Evolutionary conservation across 2,888 invertebrate species (phyloP), one percentile per base, ranked within the genome.

Genomic region (Malacosoma neustria): DNA sequence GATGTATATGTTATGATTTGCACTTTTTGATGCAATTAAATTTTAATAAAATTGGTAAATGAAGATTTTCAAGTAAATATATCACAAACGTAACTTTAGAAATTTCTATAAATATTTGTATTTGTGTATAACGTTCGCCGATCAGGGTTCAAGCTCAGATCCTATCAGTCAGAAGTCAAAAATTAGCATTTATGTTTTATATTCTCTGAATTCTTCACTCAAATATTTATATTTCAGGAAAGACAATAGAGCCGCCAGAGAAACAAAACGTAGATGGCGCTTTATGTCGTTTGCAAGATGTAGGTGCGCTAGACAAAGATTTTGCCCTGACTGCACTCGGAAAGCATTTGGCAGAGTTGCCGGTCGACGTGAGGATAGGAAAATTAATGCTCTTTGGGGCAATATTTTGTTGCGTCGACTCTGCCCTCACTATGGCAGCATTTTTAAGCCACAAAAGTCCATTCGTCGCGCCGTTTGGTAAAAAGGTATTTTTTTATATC

Each of bases 361-460:
- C 98, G 0, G 93, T 98, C 0, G 97, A 98, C 61, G 94, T 94
- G 2, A 88, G 95, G 50, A 93, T 97, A 51, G 97, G 96, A n/a
- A 96, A 98, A 63, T 87, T 98, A 46, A 93, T 98, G 87, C 72
- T 98, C 4, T 95, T 94, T 56, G 96, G 97, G 0, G 93, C 97
- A 7, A 94, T 98, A 43, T 94, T 98, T 66, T 93, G 93, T 50
- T 98, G 98, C 65, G 88, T 98, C 22, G 96, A 97, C 76, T 95
- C 97, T 0, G 93, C 97, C 0, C 82, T 98, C 2, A 97, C 97
- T 2, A 94, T 98, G 64, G 97, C 94, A 0, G 94, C 94, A 1
- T 93, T 91, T 67, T 75, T 95, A 30, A 93, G 93, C 51, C 90
- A 92, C 59, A 94, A 93, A 62, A 92, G 90, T 35, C 94, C 94